A percentile compares a stretch with the other conserved stretches of the same genome.
These are phyloP conservation scores for Stenchaetothrips biformis DNA, from an alignment of 2,888 invertebrate species.

Conservation along the genomic window DNA sequence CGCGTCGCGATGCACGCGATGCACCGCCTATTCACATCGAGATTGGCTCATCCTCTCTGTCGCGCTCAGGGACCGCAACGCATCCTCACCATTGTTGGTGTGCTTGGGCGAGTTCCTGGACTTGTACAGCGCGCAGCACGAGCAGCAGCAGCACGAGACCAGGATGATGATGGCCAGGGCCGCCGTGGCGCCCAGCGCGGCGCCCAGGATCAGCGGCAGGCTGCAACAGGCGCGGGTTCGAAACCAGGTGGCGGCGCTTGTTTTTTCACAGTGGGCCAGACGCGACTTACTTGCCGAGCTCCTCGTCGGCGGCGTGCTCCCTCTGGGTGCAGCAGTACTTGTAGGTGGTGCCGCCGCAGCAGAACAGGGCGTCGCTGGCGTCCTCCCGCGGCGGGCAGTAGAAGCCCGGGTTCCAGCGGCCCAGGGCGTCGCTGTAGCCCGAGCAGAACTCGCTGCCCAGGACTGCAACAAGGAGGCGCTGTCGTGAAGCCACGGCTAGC, in stretches of 20 bases:
- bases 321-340: constrained; percentile 45
- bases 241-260: no score
- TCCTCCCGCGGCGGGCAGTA: constrained; percentile 43
- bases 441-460: constrained; percentile 45
- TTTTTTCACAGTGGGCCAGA: neutral
- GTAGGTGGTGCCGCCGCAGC: constrained; percentile 44
- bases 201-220: constrained; percentile 43
- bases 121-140: constrained; percentile 44
- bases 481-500: neutral
- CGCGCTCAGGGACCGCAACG: no score
- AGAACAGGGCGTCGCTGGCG: constrained; percentile 43
- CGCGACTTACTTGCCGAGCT: constrained; percentile 33
- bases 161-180: constrained; percentile 42
- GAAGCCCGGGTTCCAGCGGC: constrained; percentile 47
- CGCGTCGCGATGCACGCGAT: no score
- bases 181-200: constrained; percentile 35
- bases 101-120: constrained; percentile 17
- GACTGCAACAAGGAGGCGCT: constrained; percentile 39
- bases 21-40: no score
- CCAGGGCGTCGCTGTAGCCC: constrained; percentile 44
- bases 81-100: constrained; percentile 31
- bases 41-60: no score
- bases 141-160: constrained; percentile 44
- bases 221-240: constrained; percentile 37
- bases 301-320: constrained; percentile 32